These are phyloP conservation scores for Acridotheres tristis DNA, from an alignment of 2,797 vertebrate species.

Conservation along the genomic window DNA sequence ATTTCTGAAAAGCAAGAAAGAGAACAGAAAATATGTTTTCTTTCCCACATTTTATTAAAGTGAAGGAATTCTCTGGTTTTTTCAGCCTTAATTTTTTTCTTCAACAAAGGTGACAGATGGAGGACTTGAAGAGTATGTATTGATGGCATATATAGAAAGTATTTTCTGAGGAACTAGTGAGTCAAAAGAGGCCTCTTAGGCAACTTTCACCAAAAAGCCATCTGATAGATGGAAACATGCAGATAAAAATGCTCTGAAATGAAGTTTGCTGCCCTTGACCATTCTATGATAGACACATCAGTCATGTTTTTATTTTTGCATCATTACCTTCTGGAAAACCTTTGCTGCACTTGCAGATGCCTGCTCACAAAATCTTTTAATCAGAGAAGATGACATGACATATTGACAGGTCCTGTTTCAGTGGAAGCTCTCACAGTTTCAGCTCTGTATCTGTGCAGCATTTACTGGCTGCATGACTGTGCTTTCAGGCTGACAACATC, in stretches of 20 bases:
- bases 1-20: background rate
- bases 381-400: background rate
- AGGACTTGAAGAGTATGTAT: background rate
- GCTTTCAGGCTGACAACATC: slow-evolving; percentile 15
- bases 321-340: background rate
- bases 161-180: background rate
- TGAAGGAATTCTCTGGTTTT: background rate
- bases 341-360: background rate
- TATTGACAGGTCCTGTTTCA: background rate
- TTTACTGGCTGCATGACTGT: background rate
- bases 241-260: background rate
- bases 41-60: background rate
- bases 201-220: background rate
- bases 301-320: background rate
- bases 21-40: background rate
- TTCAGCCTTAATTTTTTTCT: background rate
- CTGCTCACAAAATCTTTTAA: background rate
- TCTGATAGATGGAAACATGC: background rate
- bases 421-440: background rate
- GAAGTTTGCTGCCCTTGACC: background rate
- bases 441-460: background rate
- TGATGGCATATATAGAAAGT: background rate
- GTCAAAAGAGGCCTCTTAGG: background rate
- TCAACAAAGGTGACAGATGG: background rate
- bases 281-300: background rate